phyloP scores from a whole-genome alignment of 1,140 invertebrate species.

The Reticulitermes speratus region DNA sequence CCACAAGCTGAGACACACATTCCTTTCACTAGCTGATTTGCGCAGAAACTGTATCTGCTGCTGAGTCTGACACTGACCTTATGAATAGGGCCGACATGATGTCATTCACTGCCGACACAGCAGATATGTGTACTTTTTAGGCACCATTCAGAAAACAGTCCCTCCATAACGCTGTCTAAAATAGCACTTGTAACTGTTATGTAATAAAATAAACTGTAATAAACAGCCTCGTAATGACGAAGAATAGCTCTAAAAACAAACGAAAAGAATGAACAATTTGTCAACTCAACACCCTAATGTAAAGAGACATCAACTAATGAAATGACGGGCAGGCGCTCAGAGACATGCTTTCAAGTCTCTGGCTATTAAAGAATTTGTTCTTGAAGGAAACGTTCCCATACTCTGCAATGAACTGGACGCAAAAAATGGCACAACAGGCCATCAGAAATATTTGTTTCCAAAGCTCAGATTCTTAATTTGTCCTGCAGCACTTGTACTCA shows the following conservation, averaged over 20 bases:
- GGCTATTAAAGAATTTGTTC: not conserved
- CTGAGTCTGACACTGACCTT: constrained; percentile 3
- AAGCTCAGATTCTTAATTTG: too few species aligned
- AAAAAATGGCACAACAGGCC: not conserved
- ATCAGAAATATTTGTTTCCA: too few species aligned
- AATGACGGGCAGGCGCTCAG: not conserved
- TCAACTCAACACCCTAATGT: not conserved
- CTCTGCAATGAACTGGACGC: not conserved
- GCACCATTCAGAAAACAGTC: not conserved
- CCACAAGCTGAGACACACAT: not conserved
- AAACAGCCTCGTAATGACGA: not conserved
- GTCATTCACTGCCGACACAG: constrained; percentile 2
- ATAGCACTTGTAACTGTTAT: not conserved
- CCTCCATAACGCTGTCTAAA: not conserved
- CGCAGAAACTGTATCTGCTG: not conserved
- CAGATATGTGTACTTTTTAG: not conserved
- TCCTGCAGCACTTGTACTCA: too few species aligned
- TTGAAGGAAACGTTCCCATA: not conserved
- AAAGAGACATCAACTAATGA: too few species aligned
- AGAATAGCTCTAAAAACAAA: not conserved
- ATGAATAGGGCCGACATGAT: not conserved
- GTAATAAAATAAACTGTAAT: not conserved
- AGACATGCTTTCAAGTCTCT: not conserved
- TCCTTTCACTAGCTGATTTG: not conserved
- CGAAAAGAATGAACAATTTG: not conserved